Evolutionary conservation across 2,888 invertebrate species (phyloP).

Genomic region (Torymus tubicola): DNA sequence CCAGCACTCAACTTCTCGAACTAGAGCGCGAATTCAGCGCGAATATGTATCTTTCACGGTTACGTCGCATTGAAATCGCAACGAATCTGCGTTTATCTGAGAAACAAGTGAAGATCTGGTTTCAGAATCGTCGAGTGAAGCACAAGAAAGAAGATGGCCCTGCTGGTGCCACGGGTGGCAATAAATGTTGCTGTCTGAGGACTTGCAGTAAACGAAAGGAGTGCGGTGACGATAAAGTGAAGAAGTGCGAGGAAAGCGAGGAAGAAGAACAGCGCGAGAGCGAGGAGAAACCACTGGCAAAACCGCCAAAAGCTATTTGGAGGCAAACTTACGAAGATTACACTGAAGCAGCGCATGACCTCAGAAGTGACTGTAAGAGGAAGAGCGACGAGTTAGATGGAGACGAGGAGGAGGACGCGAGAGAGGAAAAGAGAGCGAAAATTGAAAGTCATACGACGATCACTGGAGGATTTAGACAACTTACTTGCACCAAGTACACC

Average conservation of each 20-base stretch:
- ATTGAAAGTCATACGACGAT: constrained; percentile 55
- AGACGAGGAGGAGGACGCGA: too few relatives aligned
- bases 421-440: constrained; percentile 18
- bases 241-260: constrained; percentile 60
- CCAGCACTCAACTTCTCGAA: constrained; percentile 91
- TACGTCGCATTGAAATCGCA: constrained; percentile 95
- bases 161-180: neutral
- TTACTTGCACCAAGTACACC: constrained; percentile 72
- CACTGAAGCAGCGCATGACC: constrained; percentile 9
- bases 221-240: constrained; percentile 61
- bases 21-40: constrained; percentile 87
- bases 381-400: neutral
- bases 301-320: neutral
- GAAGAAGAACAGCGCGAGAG: constrained; percentile 52
- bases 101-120: constrained; percentile 97
- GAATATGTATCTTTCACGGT: constrained; percentile 93
- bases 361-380: constrained; percentile 22
- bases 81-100: constrained; percentile 91
- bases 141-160: constrained; percentile 92
- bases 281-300: constrained; percentile 9
- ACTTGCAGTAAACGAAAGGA: constrained; percentile 75
- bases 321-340: constrained; percentile 33
- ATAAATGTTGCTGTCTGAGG: constrained; percentile 78
- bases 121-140: constrained; percentile 95
- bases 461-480: constrained; percentile 59